Evolutionary conservation across 2,113 vertebrate genomes (phyloP).

Genomic region (Oncorhynchus mykiss): DNA sequence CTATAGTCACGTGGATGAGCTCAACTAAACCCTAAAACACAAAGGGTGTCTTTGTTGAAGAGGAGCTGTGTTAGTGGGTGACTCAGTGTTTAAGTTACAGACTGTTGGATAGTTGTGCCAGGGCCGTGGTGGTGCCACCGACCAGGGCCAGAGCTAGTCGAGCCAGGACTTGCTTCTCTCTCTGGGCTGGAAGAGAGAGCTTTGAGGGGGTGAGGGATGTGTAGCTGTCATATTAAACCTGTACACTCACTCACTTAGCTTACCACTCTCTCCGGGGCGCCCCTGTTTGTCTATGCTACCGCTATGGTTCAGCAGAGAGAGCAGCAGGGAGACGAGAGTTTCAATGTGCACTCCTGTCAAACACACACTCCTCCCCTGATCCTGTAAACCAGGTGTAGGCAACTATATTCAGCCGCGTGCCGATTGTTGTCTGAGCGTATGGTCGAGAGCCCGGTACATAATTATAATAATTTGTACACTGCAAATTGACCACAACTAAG

Average conservation of each 20-base stretch:
- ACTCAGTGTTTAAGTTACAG: background rate
- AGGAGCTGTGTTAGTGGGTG: background rate
- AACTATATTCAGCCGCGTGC: too few species aligned
- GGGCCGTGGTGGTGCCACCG: background rate
- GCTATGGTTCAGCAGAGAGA: slow-evolving; percentile 74
- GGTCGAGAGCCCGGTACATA: too few species aligned
- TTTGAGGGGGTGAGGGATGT: background rate
- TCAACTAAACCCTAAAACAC: too few species aligned
- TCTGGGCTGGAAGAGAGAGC: background rate
- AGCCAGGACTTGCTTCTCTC: background rate
- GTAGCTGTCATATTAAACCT: slow-evolving; percentile 70
- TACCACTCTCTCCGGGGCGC: slow-evolving; percentile 62
- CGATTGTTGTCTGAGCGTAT: too few species aligned
- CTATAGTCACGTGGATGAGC: too few species aligned
- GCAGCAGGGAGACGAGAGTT: slow-evolving; percentile 66
- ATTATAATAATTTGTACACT: background rate
- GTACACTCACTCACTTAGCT: slow-evolving; percentile 69
- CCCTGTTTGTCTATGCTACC: slow-evolving; percentile 71
- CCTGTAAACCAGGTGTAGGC: slow-evolving; percentile 51
- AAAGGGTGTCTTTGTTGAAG: too few species aligned
- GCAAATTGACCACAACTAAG: too few species aligned
- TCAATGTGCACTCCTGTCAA: slow-evolving; percentile 70
- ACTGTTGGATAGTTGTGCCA: background rate
- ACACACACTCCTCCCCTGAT: slow-evolving; percentile 61
- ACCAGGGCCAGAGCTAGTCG: background rate